Percentiles rank a stretch among this genome's conserved stretches.
phyloP scores from a whole-genome alignment of 2,797 vertebrate species.

The Carduelis carduelis region DNA sequence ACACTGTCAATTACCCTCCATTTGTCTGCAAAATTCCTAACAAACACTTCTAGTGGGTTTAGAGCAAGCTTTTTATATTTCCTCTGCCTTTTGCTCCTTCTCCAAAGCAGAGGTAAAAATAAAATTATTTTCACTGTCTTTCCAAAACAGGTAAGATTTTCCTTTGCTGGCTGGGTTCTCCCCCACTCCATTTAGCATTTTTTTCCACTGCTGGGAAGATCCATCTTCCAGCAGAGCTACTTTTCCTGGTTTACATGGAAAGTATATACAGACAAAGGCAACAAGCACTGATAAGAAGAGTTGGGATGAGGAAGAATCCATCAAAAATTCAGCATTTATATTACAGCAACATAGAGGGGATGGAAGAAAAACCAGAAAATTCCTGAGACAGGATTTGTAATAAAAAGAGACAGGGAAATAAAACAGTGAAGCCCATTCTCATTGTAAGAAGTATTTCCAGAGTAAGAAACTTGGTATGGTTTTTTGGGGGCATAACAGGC shows the following conservation, averaged over 20 bases:
- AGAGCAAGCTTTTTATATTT: not conserved
- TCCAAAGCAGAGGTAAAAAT: constrained; percentile 32
- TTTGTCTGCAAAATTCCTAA: not conserved
- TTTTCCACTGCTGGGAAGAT: constrained; percentile 26
- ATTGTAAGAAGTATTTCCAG: not conserved
- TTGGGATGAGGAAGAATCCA: not conserved
- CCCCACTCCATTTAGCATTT: constrained; percentile 17
- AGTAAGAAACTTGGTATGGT: not conserved
- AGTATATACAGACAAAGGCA: not conserved
- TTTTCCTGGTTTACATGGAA: constrained; percentile 13
- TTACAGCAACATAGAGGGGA: not conserved
- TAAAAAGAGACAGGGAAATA: not conserved
- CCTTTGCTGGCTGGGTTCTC: constrained; percentile 3
- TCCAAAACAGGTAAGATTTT: constrained; percentile 50
- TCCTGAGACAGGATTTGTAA: not conserved
- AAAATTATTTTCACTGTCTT: constrained; percentile 38
- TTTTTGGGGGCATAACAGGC: not conserved
- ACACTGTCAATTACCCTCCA: not conserved
- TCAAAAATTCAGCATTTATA: not conserved
- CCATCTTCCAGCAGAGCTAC: not conserved
- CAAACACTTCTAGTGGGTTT: not conserved
- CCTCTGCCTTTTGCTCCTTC: not conserved
- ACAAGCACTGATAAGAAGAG: not conserved
- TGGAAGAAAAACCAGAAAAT: not conserved
- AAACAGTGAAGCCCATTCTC: not conserved